Base-by-base conservation (phyloP, 2,888 invertebrate species). In the Ophonus ardosiacus region DNA sequence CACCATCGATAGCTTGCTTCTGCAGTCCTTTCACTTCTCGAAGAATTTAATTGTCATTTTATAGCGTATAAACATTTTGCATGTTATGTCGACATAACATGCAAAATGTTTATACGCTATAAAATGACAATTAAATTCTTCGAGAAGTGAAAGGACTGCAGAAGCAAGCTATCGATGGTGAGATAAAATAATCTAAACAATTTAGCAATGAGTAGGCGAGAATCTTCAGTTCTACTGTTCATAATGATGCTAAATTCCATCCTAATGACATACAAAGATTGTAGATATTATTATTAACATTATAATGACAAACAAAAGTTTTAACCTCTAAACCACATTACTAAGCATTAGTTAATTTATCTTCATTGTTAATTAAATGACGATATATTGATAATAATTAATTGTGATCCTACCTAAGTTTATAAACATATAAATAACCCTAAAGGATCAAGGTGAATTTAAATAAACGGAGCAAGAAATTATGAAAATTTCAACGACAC, bases 191-290 rank as follows among this genome's bases (percentile, higher is more conserved):
- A 63, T 63, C 24, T 63, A 63, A 63, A 63, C 63, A 68, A 68
- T 68, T 68, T 68, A 68, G 31, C 68, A 68, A 68, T 68, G 38
- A 38, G 38, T 68, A 68, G 68, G 68, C 68, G 68, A 40, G 68
- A 68, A 68, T 68, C 38, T 68, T 68, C 15, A 63, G 24, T 38
- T 24, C 24, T 68, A 15, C n/a, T 13, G 38, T 68, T 63, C 1
- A 68, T 68, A 68, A 68, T 38, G 31, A 68, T 38, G 68, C 68
- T 31, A 8, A 68, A 38, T 68, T 40, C n/a, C 38, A 13, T 13
- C 13, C 43, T 51, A 51, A 51, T 51, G 43, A 51, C 43, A 51
- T 51, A 51, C 43, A 51, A 51, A 51, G 43, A 51, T 51, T 51
- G 8, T 10, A 51, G 43, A 51, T 51, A 51, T 13, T 51, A 13